Evolutionary conservation across 2,888 invertebrate species (phyloP), one percentile per base, ranked within the genome.

Genomic region (Pseudeuparius sepicola): DNA sequence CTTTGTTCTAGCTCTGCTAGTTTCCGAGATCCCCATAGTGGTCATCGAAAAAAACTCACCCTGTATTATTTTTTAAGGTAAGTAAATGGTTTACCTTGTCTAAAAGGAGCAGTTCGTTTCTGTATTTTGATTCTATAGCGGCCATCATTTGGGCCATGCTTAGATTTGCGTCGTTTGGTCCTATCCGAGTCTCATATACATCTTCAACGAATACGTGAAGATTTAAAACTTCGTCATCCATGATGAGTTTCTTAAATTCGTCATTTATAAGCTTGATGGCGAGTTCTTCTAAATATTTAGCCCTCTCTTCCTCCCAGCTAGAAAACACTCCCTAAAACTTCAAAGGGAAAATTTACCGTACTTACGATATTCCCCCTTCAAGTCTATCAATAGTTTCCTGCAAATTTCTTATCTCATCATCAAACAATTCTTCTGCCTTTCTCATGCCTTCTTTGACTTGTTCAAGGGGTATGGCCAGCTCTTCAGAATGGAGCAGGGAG

Each of bases 181-280:
- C 66, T 14, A 71, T 63, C 24, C 75, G 61, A 27, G 65, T 67
- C 54, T 76, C 74, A 52, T 70, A 78, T 16, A 74, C 68, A 51
- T 75, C 77, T 51, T 78, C 73, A 34, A 79, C 65, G 51, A 71
- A 71, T 4, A 73, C 61, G 40, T 65, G 59, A 20, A 78, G 55
- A 51, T 71, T 69, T 13, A 78, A 57, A 17, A 73, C 67, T 6
- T 71, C 67, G 18, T 65, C 62, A 7, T 70, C 65, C 33, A 70
- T 70, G 1, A 75, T 64, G 17, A 68, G 57, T 10, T 69, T 61
- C 36, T 68, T 71, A 52, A 77, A 76, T 26, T 68, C 56, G 1
- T 69, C 68, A 39, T 69, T 58, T 9, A 78, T 57, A 34, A 77
- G 60, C 46, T 65, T 63, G 40, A 64, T 63, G 40, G 75, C 73